A percentile compares a stretch with the other conserved stretches of the same genome.
Evolutionary conservation across 2,113 vertebrate species (phyloP).

Genomic region (Potamarius usumacintae): DNA sequence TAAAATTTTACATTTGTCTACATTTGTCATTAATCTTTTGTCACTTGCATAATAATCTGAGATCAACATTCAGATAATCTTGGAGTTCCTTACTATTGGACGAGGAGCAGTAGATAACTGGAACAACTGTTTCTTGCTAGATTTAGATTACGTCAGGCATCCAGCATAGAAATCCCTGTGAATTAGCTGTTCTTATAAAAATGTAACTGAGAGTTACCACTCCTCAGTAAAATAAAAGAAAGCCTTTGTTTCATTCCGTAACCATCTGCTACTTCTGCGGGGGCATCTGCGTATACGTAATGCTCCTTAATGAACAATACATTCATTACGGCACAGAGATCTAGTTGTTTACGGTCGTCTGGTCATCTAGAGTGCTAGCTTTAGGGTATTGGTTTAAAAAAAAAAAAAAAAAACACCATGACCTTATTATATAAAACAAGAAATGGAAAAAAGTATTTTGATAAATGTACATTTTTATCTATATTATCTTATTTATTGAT

Average conservation of each 20-base stretch:
- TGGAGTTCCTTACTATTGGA: too few relatives aligned
- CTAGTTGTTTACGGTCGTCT: constrained; percentile 14
- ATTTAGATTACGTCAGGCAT: not conserved
- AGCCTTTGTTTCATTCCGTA: constrained; percentile 32
- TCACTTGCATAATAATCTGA: too few relatives aligned
- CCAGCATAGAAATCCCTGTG: not conserved
- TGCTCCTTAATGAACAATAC: constrained; percentile 16
- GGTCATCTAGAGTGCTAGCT: constrained; percentile 3
- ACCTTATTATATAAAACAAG: not conserved
- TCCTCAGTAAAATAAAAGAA: constrained; percentile 22
- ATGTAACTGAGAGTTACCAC: not conserved
- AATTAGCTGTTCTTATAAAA: not conserved
- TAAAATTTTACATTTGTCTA: too few relatives aligned
- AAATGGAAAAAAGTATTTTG: not conserved
- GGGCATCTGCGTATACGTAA: constrained; percentile 24
- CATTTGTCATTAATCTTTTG: too few relatives aligned
- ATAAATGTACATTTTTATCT: not conserved
- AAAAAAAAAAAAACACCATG: not conserved
- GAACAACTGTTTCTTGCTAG: not conserved
- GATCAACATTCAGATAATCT: too few relatives aligned
- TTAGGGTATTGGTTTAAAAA: not conserved
- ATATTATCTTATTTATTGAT: too few relatives aligned
- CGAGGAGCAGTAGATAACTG: too few relatives aligned
- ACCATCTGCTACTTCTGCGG: constrained; percentile 35
- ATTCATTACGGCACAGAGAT: constrained; percentile 28